These are phyloP conservation scores for Teinopalpus imperialis DNA, from an alignment of 2,888 invertebrate genomes.

Conservation along the genomic window DNA sequence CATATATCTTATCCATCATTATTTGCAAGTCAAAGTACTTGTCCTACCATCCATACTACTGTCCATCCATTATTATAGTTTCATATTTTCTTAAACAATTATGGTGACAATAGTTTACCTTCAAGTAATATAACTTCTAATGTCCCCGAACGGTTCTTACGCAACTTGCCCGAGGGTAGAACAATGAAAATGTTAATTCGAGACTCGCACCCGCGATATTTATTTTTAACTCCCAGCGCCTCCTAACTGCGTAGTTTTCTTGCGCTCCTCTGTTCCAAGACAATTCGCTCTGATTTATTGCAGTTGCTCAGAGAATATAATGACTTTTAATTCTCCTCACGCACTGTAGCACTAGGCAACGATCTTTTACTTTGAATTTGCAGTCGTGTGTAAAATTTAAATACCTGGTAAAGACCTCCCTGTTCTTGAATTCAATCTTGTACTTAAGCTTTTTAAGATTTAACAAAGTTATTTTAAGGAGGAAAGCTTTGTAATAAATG, in stretches of 20 bases:
- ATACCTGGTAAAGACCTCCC: conserved; percentile 9
- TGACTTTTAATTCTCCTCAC: conserved; percentile 26
- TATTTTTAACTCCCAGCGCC: conserved; percentile 60
- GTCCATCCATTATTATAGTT: not conserved
- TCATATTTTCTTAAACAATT: conserved; percentile 1
- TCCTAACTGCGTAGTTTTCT: conserved; percentile 48
- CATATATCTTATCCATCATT: too few species aligned
- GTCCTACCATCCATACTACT: too few species aligned
- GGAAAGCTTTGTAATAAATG: too few species aligned
- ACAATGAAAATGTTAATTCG: conserved; percentile 76
- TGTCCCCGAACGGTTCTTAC: conserved; percentile 70
- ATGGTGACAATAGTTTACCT: conserved; percentile 40
- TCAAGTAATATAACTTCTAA: conserved; percentile 76
- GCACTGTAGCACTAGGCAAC: conserved; percentile 13
- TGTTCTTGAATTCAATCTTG: conserved; percentile 18
- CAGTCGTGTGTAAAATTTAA: conserved; percentile 26
- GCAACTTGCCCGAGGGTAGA: conserved; percentile 63
- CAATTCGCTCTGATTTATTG: conserved; percentile 34
- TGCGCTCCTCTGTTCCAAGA: conserved; percentile 31
- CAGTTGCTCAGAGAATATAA: conserved; percentile 14
- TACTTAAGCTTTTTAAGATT: conserved; percentile 10
- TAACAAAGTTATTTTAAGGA: conserved; percentile 10
- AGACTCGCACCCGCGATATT: conserved; percentile 42
- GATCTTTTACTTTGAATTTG: conserved; percentile 21
- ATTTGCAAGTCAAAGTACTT: too few species aligned